Evolutionary conservation across 2,888 invertebrate species (phyloP).

Genomic region (Hanleya hanleyi): DNA sequence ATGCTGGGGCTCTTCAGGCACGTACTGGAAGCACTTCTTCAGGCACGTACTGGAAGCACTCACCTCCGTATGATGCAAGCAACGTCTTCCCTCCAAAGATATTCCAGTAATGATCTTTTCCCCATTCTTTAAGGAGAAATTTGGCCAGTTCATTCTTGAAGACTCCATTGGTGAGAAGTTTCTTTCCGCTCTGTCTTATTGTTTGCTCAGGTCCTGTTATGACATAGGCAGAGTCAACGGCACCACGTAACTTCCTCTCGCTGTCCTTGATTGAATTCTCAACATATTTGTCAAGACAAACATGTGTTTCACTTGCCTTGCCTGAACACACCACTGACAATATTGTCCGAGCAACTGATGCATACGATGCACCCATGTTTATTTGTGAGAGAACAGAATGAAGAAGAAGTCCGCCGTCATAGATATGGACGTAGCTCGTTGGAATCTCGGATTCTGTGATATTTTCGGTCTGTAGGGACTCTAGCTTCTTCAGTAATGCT

Average conservation of each 20-base stretch:
- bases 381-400: conserved; percentile 1
- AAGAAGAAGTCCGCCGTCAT: conserved; percentile 6
- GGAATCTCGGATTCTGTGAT: neutral
- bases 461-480: neutral
- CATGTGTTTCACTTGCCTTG: neutral
- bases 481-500: conserved; percentile 10
- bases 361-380: neutral
- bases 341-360: neutral
- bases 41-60: no score
- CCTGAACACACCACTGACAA: neutral
- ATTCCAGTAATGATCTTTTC: neutral
- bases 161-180: conserved; percentile 9
- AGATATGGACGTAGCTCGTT: neutral
- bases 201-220: conserved; percentile 19
- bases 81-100: conserved; percentile 14
- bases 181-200: neutral
- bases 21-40: no score
- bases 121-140: conserved; percentile 13
- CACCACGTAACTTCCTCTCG: conserved; percentile 10
- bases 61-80: conserved; percentile 11
- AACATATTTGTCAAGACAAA: conserved; percentile 9
- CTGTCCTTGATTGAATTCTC: conserved; percentile 11
- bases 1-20: no score
- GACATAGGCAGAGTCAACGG: neutral
- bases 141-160: conserved; percentile 12